phyloP scores from a whole-genome alignment of 2,113 vertebrate species.

The Opisthocomus hoazin region DNA sequence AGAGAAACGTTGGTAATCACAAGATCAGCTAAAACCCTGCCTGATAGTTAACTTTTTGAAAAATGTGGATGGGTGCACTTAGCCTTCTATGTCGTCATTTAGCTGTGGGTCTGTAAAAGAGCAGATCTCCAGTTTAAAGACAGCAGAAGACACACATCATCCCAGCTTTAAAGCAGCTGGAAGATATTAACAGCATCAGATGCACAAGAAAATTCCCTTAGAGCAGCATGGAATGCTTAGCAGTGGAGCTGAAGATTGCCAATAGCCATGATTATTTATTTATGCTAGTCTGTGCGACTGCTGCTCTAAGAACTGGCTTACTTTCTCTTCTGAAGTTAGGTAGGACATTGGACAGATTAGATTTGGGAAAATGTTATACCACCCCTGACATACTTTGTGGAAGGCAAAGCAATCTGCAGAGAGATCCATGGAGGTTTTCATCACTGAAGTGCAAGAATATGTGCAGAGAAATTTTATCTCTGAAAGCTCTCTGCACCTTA shows the following conservation, averaged over 20 bases:
- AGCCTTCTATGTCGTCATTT: not conserved
- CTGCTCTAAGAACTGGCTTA: not conserved
- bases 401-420: not conserved
- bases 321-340: not conserved
- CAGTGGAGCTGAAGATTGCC: not conserved
- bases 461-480: not conserved
- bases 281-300: not conserved
- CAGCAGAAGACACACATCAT: not conserved
- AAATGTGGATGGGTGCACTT: not conserved
- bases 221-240: not conserved
- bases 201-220: not conserved
- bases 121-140: not conserved
- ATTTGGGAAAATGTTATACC: not conserved
- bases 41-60: not conserved
- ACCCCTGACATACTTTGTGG: not conserved
- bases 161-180: not conserved
- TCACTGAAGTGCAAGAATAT: not conserved
- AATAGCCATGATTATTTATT: accelerated
- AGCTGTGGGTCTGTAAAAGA: not conserved
- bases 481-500: not conserved
- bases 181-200: not conserved
- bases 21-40: not conserved
- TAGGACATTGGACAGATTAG: not conserved
- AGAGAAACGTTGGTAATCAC: not conserved
- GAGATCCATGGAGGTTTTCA: not conserved